Base-by-base conservation (phyloP, 2,888 invertebrate species). In the Coelopa pilipes region DNA sequence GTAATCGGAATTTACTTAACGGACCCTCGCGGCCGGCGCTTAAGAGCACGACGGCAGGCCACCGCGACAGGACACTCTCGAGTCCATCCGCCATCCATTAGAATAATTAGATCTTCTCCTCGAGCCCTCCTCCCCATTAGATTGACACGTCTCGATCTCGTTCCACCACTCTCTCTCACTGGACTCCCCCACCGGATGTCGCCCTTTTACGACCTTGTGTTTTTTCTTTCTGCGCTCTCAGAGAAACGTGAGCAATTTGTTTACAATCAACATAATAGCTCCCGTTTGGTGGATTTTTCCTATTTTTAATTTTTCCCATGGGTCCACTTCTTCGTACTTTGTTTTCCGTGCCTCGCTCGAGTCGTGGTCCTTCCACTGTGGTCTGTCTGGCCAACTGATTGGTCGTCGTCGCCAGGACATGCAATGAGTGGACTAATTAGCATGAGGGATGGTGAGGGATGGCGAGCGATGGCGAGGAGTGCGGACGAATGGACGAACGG, bases 231-330 rank as follows among this genome's bases (percentile, higher is more conserved):
- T 72, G 10, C 45, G 45, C 70, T 74, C 74, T 75, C 67, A 75
- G 76, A 76, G 80, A 74, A 81, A 86, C 84, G 82, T 84, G 82
- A 80, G 86, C 86, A 85, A 85, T 86, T 85, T 86, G 84, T 85
- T 85, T 84, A 83, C 84, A 82, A 85, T 85, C 86, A 85, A 79
- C 83, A 82, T 86, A 85, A 86, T 86, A 86, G 81, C 82, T 80
- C 77, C 75, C 66, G 46, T 53, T 78, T 73, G 75, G 72, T 63
- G 55, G 46, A 67, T 72, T 75, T 74, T 70, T 82, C 81, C 81
- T 82, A 74, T 74, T 77, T 78, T 78, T 77, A 76, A 79, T 79
- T 78, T 77, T 77, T 76, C 79, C 79, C 78, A 68, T 65, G 78
- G 74, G 78, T 75, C 53, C 53, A 53, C 55, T 59, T 59, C 46